phyloP scores from a whole-genome alignment of 2,113 vertebrate species.

The Hippocampus abdominalis region DNA sequence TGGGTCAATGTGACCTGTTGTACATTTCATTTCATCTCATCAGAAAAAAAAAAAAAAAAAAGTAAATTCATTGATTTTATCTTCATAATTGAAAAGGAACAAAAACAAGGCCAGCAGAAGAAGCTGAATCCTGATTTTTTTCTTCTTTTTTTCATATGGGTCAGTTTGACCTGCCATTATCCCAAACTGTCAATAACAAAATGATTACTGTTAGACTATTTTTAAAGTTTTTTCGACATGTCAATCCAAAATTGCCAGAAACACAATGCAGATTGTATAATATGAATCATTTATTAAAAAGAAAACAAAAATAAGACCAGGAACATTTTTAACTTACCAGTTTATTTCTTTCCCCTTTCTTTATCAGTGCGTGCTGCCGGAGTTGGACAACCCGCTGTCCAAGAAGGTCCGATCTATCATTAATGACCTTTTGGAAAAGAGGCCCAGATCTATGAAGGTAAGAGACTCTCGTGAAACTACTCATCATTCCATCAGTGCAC shows the following conservation, averaged over 20 bases:
- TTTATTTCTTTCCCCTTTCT: neutral
- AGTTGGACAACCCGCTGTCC: slow-evolving; percentile 81
- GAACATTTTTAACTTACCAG: neutral
- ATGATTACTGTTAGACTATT: no score
- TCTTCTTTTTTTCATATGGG: neutral
- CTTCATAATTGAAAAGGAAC: neutral
- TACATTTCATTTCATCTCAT: neutral
- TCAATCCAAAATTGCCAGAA: no score
- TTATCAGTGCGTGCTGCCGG: slow-evolving; percentile 78
- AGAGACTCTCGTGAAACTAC: neutral
- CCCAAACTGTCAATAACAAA: no score
- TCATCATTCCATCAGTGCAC: neutral
- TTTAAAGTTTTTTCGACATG: no score
- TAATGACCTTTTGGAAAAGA: slow-evolving; percentile 72
- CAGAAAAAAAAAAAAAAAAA: neutral
- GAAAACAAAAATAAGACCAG: no score
- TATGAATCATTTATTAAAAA: no score
- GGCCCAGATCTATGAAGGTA: slow-evolving; percentile 90
- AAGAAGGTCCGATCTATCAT: slow-evolving; percentile 79
- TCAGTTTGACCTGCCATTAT: no score
- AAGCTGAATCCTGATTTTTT: neutral
- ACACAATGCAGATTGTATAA: no score
- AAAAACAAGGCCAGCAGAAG: neutral
- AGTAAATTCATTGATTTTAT: no score
- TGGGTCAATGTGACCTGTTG: neutral